phyloP scores from a whole-genome alignment of 2,797 vertebrate species.

The Cynodonichthys magdalenae region DNA sequence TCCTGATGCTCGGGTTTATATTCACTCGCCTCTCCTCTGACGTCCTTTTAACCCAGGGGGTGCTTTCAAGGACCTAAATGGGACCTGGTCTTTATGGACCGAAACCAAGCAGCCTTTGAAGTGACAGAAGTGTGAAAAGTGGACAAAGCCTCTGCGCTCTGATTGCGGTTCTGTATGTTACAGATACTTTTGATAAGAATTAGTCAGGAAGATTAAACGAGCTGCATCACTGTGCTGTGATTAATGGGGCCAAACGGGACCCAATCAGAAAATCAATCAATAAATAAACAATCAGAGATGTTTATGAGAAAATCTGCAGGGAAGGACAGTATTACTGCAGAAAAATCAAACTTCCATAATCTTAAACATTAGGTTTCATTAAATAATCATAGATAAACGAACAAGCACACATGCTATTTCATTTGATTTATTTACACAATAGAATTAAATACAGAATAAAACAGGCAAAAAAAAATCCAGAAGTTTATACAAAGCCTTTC shows the following conservation, averaged over 20 bases:
- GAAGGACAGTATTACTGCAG: too few relatives aligned
- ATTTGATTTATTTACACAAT: too few relatives aligned
- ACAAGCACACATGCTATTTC: too few relatives aligned
- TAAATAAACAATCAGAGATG: constrained; percentile 3
- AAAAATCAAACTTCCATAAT: too few relatives aligned
- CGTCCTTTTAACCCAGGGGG: constrained; percentile 51
- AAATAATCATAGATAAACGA: too few relatives aligned
- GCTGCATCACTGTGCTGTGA: constrained; percentile 60
- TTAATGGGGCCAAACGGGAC: constrained; percentile 65
- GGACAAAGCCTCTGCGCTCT: constrained; percentile 21
- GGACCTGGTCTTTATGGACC: constrained; percentile 58
- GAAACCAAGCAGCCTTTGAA: constrained; percentile 77
- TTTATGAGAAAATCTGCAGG: too few relatives aligned
- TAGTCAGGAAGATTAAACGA: constrained; percentile 55
- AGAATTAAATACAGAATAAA: too few relatives aligned
- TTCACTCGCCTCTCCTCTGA: constrained; percentile 16
- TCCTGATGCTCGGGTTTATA: constrained; percentile 27
- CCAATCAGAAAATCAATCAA: constrained; percentile 57
- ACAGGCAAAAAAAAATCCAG: too few relatives aligned
- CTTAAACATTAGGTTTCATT: too few relatives aligned
- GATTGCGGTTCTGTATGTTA: constrained; percentile 52
- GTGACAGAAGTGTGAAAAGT: constrained; percentile 61
- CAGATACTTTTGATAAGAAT: constrained; percentile 64
- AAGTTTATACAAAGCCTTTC: too few relatives aligned
- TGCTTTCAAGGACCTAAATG: constrained; percentile 45